Percentiles rank a stretch among this genome's conserved stretches.
Evolutionary conservation across 1,140 invertebrate genomes (phyloP).

Genomic region (Vanessa atalanta): DNA sequence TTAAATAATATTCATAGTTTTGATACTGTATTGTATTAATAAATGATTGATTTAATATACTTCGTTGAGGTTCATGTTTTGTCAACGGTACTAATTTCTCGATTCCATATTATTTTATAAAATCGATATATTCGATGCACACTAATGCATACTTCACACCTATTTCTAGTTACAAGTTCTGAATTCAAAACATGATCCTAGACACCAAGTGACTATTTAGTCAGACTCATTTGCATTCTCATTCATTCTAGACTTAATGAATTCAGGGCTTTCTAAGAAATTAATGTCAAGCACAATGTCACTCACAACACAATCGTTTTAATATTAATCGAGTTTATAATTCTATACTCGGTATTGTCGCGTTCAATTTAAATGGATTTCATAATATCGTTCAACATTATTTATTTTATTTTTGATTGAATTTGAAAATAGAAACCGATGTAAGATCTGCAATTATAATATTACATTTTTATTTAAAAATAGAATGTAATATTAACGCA

Average conservation of each 20-base stretch:
- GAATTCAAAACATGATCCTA: conserved; percentile 13
- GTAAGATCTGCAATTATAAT: too few relatives aligned
- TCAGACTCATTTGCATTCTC: conserved; percentile 19
- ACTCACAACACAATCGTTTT: conserved; percentile 14
- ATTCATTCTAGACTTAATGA: conserved; percentile 22
- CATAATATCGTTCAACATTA: too few relatives aligned
- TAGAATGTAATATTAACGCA: too few relatives aligned
- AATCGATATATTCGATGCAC: not conserved
- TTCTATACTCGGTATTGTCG: not conserved
- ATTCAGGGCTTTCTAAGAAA: conserved; percentile 27
- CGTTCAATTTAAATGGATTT: not conserved
- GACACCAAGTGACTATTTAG: conserved; percentile 20
- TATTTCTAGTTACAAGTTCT: conserved; percentile 7
- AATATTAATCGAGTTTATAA: conserved; percentile 13
- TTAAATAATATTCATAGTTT: too few relatives aligned
- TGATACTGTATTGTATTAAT: too few relatives aligned
- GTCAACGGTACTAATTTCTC: too few relatives aligned
- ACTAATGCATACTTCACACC: not conserved
- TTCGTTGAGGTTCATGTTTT: too few relatives aligned
- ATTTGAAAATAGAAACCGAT: too few relatives aligned
- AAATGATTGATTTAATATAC: too few relatives aligned
- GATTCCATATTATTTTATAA: not conserved
- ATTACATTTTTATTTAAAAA: too few relatives aligned
- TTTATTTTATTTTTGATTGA: too few relatives aligned
- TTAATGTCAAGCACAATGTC: conserved; percentile 23